Evolutionary conservation across 2,888 invertebrate species (phyloP).

Genomic region (Lepidochitona cinerea): DNA sequence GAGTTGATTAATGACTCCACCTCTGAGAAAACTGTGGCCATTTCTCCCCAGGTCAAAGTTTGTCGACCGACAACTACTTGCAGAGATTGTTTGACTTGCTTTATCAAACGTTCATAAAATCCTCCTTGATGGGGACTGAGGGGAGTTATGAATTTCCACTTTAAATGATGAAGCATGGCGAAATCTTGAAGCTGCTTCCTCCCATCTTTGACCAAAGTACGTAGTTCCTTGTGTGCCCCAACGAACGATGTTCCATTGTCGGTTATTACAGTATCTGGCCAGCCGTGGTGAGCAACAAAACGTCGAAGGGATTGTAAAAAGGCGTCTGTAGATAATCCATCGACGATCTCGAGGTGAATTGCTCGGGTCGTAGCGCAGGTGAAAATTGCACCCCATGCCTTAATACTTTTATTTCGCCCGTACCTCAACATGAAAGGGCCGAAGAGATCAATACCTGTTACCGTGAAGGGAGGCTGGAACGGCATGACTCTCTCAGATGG

Average conservation of each 20-base stretch:
- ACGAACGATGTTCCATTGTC: slow-evolving; percentile 2
- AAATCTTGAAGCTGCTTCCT: not conserved
- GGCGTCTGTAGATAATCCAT: not conserved
- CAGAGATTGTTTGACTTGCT: too few species aligned
- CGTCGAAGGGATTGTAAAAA: not conserved
- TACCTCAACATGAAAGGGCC: not conserved
- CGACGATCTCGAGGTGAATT: not conserved
- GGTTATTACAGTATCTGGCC: not conserved
- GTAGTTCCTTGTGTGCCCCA: not conserved
- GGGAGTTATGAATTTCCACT: not conserved
- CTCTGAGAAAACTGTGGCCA: too few species aligned
- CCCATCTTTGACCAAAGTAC: not conserved
- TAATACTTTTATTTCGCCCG: not conserved
- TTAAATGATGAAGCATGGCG: not conserved
- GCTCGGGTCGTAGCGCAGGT: too few species aligned
- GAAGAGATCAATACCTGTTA: not conserved
- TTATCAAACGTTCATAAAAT: too few species aligned
- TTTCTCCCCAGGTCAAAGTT: too few species aligned
- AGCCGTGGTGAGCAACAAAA: not conserved
- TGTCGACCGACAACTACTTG: too few species aligned
- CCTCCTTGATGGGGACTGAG: not conserved
- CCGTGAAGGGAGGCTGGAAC: not conserved
- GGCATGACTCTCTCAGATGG: not conserved
- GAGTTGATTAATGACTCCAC: not conserved
- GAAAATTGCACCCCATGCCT: not conserved